Base-by-base conservation (phyloP, 1,140 invertebrate genomes). In the Eubasilissa regina region DNA sequence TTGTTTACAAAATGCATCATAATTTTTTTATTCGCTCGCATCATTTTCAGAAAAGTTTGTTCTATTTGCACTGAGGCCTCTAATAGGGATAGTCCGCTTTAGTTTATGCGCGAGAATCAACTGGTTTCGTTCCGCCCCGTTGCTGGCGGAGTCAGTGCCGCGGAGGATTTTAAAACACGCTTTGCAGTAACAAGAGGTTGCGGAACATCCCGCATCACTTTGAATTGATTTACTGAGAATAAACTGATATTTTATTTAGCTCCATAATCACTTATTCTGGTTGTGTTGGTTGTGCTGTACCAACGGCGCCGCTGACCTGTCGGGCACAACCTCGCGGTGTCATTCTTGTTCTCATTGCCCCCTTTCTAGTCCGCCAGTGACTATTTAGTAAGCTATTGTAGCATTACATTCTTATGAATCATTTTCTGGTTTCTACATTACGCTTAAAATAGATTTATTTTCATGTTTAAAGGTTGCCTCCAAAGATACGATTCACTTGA, bases 61-160 rank as follows among this genome's bases (percentile, higher is more conserved):
- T 48, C 66, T 70, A 70, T 70, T 48, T 70, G 66, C 66, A 12
- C 8, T 17, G 66, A 21, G 19, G 45, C 66, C 45, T 48, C 47
- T 70, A 48, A 51, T 25, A 17, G 51, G 45, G 45, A 70, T 15
- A 70, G 10, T 51, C 66, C 19, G 45, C 66, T 48, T 25, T 45
- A 51, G 15, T 13, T 47, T 70, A 51, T 70, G 66, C 66, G 66
- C 48, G 66, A 70, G 66, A 70, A 70, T 70, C 66, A 70, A 70
- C 66, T 70, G 45, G 66, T 70, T 70, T 51, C 66, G 66, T 70
- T 70, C 66, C 66, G 47, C 66, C 66, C 66, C 15, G 47, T 4
- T 70, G 66, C 45, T 47, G 66, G 19, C 45, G 60, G 10, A 3
- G 25, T 3, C 19, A 62, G 11, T 25, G 21, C 15, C 19, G 12